These are phyloP conservation scores for Archivesica marissinica DNA, from an alignment of 1,140 invertebrate species.

Conservation along the genomic window DNA sequence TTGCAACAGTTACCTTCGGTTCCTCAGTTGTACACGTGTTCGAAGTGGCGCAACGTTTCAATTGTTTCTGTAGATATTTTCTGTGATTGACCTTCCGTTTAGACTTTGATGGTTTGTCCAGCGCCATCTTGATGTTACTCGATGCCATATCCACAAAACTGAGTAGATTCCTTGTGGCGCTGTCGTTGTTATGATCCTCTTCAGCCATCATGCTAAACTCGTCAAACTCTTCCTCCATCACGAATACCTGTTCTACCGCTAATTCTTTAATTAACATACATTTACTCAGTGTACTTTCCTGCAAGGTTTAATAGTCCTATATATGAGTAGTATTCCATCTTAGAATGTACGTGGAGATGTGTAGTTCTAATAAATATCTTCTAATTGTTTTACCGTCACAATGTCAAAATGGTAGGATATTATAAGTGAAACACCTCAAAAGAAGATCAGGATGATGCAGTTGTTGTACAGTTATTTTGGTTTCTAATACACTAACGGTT, in stretches of 20 bases:
- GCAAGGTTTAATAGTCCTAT: neutral
- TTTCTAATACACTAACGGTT: no score
- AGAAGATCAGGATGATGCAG: no score
- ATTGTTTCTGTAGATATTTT: constrained; percentile 81
- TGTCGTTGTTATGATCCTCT: constrained; percentile 38
- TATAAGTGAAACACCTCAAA: no score
- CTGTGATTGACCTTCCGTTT: constrained; percentile 81
- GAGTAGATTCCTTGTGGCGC: constrained; percentile 71
- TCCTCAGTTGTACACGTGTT: constrained; percentile 32
- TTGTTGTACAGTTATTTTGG: no score
- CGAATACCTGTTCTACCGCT: neutral
- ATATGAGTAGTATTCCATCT: no score
- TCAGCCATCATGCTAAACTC: neutral
- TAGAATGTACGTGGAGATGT: neutral
- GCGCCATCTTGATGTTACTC: constrained; percentile 77
- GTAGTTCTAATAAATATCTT: neutral
- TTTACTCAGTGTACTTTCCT: neutral
- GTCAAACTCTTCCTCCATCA: constrained; percentile 24
- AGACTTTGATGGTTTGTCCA: constrained; percentile 76
- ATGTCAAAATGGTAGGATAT: no score
- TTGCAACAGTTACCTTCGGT: constrained; percentile 8
- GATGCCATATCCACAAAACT: constrained; percentile 80
- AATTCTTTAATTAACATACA: neutral
- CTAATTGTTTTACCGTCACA: neutral
- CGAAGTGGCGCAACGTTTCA: constrained; percentile 73